phyloP scores from a whole-genome alignment of 92 coral and sea anemone species.

The Zoanthus gigantus region DNA sequence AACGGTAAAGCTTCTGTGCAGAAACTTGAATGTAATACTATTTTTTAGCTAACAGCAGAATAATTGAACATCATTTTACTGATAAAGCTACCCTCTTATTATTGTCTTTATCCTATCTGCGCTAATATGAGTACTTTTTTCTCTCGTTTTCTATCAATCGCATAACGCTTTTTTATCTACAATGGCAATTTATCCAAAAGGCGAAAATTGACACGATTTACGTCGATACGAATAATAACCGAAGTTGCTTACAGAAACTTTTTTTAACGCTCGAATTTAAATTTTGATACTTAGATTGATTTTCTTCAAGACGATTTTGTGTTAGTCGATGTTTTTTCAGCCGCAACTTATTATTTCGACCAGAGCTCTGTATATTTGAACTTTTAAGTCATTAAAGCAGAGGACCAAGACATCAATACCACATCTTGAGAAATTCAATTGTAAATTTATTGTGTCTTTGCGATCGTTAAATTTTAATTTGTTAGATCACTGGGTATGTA shows the following conservation, averaged over 20 bases:
- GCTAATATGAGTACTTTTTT: background rate
- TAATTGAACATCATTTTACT: background rate
- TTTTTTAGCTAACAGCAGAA: background rate
- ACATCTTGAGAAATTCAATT: conserved; percentile 25
- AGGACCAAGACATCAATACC: conserved; percentile 28
- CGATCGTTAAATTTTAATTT: conserved; percentile 50
- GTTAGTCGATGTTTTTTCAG: background rate
- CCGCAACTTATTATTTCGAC: background rate
- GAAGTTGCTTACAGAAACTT: background rate
- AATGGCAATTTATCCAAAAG: background rate
- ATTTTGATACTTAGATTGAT: background rate
- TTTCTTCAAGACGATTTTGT: background rate
- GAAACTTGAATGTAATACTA: background rate
- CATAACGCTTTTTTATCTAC: background rate
- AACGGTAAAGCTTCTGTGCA: background rate
- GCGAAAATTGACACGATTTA: too few relatives aligned
- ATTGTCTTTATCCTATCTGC: background rate
- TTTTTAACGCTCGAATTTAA: background rate
- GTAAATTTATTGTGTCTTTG: conserved; percentile 28
- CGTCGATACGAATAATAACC: background rate
- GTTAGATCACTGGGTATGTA: conserved; percentile 29
- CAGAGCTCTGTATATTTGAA: background rate
- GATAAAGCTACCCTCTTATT: background rate
- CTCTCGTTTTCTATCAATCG: background rate
- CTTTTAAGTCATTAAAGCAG: conserved; percentile 22